Evolutionary conservation across 1,140 invertebrate species (phyloP), one percentile per base, ranked within the genome.

Genomic region (Drosophila subobscura): DNA sequence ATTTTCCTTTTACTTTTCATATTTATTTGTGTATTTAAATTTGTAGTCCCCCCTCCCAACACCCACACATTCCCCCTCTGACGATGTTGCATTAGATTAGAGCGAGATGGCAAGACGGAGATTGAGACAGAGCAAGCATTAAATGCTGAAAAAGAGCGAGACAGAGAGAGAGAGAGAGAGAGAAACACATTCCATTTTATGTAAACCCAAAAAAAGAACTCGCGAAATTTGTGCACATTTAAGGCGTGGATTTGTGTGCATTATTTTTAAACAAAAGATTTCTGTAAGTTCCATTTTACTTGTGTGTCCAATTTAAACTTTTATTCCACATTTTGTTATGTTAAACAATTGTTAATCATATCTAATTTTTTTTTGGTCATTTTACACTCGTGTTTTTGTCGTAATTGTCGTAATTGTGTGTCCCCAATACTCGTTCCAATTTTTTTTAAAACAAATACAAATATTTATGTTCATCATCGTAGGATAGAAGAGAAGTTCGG

Each of bases 151-250:
- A 60, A 12, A 7, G 50, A 33, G 41, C 12, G 7, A 29, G 42
- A 44, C 46, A 65, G 49, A 27, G 14, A 3, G 40, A 52, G 14
- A 59, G 27, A 27, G 16, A 47, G 29, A 54, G 46, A 40, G 44
- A 44, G 27, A 42, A 68, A 81, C 73, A 61, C 70, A 78, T 79
- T 84, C 53, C 79, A 81, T 80, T 79, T 67, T 71, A 72, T 66
- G 57, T 71, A 75, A 49, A 59, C 52, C 71, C 23, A 20, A 2
- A 42, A 23, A 23, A 49, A 49, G 44, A 16, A 25, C 33, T 47
- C 16, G 3, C 37, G 53, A 51, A 41, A 29, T 7, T 3, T 40
- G 7, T 33, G 46, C 25, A 52, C 42, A 44, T 44, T 54, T 47
- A 23, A 33, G 10, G 8, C 29, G 29, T 33, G 3, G 29, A 33